Evolutionary conservation across 2,888 invertebrate genomes (phyloP).

Genomic region (Tenthredo amoena): DNA sequence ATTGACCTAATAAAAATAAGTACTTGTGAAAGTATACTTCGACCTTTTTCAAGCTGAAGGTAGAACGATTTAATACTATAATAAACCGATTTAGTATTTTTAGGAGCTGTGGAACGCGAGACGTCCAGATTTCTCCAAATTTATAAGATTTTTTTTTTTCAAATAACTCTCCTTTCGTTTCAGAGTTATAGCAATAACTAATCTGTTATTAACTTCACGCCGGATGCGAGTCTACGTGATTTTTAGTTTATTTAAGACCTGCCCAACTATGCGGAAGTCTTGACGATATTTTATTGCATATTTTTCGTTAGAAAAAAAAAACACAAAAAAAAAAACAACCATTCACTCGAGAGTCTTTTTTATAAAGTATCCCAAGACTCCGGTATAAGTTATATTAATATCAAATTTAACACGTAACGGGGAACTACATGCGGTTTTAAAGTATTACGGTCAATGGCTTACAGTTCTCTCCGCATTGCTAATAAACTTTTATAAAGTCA

Average conservation of each 20-base stretch:
- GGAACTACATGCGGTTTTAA: constrained; percentile 39
- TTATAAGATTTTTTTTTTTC: background rate
- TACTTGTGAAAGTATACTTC: constrained; percentile 39
- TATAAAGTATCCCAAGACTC: constrained; percentile 28
- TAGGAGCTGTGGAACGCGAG: constrained; percentile 33
- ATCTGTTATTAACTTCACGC: constrained; percentile 1
- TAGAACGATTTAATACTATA: background rate
- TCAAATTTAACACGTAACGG: background rate
- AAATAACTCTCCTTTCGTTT: constrained; percentile 15
- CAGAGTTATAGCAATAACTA: background rate
- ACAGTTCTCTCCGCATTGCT: background rate
- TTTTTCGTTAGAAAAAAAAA: background rate
- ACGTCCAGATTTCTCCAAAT: constrained; percentile 1
- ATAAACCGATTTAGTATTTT: constrained; percentile 27
- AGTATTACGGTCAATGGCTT: constrained; percentile 22
- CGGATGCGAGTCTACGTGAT: constrained; percentile 6
- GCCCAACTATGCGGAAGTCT: constrained; percentile 27
- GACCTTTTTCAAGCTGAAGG: background rate
- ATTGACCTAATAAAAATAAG: constrained; percentile 50
- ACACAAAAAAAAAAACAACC: background rate
- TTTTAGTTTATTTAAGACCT: background rate
- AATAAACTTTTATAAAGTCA: constrained; percentile 13
- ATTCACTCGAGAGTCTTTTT: constrained; percentile 2
- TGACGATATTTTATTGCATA: constrained; percentile 27
- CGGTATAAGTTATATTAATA: constrained; percentile 22